Conservation (phyloP, 2,113 vertebrate species). For the Microcebus tavaratra region DNA sequence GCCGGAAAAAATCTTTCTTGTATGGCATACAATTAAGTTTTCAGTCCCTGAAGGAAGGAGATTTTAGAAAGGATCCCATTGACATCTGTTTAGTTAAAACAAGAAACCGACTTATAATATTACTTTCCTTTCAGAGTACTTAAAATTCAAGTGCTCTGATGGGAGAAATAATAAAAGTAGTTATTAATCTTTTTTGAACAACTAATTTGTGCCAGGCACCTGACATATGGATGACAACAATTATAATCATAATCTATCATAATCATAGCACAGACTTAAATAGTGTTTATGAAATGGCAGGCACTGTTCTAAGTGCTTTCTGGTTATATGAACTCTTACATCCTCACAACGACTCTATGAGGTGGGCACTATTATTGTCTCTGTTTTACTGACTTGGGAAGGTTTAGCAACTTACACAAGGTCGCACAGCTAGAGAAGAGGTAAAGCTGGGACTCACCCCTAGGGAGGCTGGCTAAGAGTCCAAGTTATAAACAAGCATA, state of each 20-base stretch:
- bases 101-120: not conserved
- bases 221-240: not conserved
- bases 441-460: not conserved
- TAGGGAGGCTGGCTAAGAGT: not conserved
- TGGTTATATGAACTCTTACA: not conserved
- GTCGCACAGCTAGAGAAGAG: not conserved
- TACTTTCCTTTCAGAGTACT: not conserved
- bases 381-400: not conserved
- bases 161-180: not conserved
- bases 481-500: not conserved
- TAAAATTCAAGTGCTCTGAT: conserved; percentile 30
- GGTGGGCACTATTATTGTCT: not conserved
- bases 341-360: not conserved
- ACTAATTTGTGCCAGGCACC: not conserved
- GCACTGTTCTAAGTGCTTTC: not conserved
- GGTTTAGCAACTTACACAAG: not conserved
- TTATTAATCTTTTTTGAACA: not conserved
- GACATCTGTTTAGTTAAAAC: conserved; percentile 6
- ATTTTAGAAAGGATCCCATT: not conserved
- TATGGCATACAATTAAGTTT: not conserved
- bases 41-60: not conserved
- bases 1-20: not conserved
- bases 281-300: not conserved
- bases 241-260: not conserved
- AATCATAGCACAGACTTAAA: not conserved